Evolutionary conservation across 2,888 invertebrate genomes (phyloP), one percentile per base, ranked within the genome.

Genomic region (Dryobotodes eremita): DNA sequence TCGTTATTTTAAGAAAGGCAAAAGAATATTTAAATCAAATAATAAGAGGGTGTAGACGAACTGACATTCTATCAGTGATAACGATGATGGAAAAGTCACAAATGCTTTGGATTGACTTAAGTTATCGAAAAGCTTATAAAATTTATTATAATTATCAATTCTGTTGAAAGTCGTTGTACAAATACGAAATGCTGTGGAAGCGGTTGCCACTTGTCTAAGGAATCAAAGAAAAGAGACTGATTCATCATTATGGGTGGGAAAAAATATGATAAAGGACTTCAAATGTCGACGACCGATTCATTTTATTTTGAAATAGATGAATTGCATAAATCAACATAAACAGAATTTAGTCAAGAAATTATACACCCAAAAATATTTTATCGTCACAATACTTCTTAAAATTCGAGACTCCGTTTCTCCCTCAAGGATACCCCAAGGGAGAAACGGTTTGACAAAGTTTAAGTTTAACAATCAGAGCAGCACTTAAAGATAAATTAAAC

Each of bases 391-490:
- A 42, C 31, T 80, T 55, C 74, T 50, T 64, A 7, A 80, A 72
- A 79, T 64, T 72, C 46, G 72, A 15, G 31, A 72, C 10, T 17
- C 23, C 46, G 4, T 46, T 10, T 36, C 26, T 80, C 57, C 46
- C 20, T 55, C 17, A 31, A 81, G n/a, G 7, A 36, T 23, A 31
- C 17, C 31, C 46, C 46, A 36, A 62, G 80, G 46, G 72, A 36
- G 48, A 11, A 64, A 42, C 36, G 20, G 53, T 80, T 61, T 62
- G 42, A 83, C 64, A 71, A 81, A 81, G 64, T 78, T 77, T 64
- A 83, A 83, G 50, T 80, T 80, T 82, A 76, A 69, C 62, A 77
- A 82, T 77, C 83, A 70, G 57, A 65, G n/a, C 80, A 65, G 70
- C 57, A 36, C 71, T 65, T 77, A 57, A 65, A 53, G 11, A 81